These are phyloP conservation scores for Origma solitaria DNA, from an alignment of 2,113 vertebrate genomes.

Conservation along the genomic window DNA sequence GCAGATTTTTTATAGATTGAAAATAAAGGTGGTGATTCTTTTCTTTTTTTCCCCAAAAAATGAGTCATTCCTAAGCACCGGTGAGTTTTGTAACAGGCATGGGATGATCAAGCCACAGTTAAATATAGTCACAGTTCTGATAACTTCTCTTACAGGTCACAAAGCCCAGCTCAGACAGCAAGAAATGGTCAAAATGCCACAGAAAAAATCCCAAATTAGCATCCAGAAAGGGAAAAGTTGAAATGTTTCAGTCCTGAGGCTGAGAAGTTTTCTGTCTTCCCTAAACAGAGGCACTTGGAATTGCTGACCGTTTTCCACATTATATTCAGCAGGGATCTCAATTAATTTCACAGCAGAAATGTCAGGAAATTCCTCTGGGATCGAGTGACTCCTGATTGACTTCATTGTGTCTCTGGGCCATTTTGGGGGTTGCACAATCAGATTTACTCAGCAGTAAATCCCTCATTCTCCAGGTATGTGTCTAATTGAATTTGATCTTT, in stretches of 20 bases:
- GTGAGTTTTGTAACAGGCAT: background rate
- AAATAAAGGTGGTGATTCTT: background rate
- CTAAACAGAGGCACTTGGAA: background rate
- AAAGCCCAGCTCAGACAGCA: background rate
- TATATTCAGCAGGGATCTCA: background rate
- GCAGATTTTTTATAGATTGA: background rate
- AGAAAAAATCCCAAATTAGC: background rate
- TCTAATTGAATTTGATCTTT: background rate
- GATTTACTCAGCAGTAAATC: slow-evolving; percentile 15
- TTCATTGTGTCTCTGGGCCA: background rate
- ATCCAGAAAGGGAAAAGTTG: background rate
- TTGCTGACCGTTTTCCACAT: background rate
- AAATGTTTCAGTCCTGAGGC: background rate
- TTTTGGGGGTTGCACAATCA: background rate
- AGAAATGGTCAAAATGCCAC: background rate
- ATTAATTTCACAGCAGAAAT: background rate
- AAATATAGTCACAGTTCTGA: background rate
- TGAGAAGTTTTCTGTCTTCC: background rate
- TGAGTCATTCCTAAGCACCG: background rate
- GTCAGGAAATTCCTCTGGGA: slow-evolving; percentile 5
- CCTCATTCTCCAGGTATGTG: background rate
- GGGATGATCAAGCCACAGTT: background rate
- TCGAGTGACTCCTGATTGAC: background rate
- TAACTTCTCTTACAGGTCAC: background rate
- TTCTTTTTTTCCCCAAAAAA: fast-evolving